Conservation (phyloP, 1,140 invertebrate species). For the Drosophila asahinai region DNA sequence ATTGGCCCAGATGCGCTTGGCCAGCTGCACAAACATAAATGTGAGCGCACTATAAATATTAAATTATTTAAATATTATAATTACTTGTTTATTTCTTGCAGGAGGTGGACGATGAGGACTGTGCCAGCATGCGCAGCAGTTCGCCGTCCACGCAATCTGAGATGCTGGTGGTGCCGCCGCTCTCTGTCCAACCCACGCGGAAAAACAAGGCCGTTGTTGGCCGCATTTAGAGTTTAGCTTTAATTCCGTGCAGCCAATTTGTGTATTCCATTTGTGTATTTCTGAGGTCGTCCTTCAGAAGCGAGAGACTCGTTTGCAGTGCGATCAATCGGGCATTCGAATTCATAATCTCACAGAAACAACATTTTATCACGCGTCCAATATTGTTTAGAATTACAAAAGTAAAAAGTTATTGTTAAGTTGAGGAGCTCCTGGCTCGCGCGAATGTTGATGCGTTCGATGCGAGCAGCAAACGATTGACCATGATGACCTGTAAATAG, state of each 20-base stretch:
- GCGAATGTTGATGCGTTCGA: conserved; percentile 74
- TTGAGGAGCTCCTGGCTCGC: conserved; percentile 12
- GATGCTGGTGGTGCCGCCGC: conserved; percentile 90
- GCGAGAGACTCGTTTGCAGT: conserved; percentile 37
- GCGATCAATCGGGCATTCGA: conserved; percentile 37
- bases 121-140: conserved; percentile 86
- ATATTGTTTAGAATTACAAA: conserved; percentile 58
- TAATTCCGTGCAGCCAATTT: conserved; percentile 28
- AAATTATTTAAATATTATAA: background rate
- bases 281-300: conserved; percentile 30
- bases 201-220: conserved; percentile 87
- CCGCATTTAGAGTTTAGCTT: conserved; percentile 53
- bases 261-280: conserved; percentile 71
- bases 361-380: conserved; percentile 55
- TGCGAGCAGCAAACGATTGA: conserved; percentile 44
- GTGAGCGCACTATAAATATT: conserved; percentile 86
- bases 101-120: conserved; percentile 88
- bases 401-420: conserved; percentile 42
- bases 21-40: conserved; percentile 93
- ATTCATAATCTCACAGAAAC: conserved; percentile 63
- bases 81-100: conserved; percentile 83
- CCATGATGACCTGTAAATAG: conserved; percentile 65
- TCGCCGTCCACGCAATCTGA: conserved; percentile 87
- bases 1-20: conserved; percentile 92
- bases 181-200: conserved; percentile 92